Conservation (phyloP, 2,888 invertebrate genomes). For the Asteroscopus sphinx region DNA sequence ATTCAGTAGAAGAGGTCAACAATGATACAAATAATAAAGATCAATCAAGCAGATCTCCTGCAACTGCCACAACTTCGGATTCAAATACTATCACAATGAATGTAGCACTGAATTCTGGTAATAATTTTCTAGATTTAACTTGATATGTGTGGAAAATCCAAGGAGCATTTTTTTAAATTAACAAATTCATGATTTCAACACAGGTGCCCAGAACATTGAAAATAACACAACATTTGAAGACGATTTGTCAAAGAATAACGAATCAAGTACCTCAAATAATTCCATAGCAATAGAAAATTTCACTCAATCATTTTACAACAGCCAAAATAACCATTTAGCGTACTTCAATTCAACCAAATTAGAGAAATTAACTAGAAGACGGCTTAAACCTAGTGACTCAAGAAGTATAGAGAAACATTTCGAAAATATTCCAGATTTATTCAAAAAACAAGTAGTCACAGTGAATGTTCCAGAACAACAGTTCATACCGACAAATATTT, state of each 20-base stretch:
- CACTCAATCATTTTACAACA: not conserved
- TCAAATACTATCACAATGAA: not conserved
- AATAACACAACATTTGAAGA: not conserved
- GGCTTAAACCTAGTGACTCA: conserved; percentile 54
- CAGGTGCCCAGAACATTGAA: conserved; percentile 16
- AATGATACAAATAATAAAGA: not conserved
- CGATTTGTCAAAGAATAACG: not conserved
- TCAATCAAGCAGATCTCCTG: too few relatives aligned
- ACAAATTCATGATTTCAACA: not conserved
- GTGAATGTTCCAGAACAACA: conserved; percentile 71
- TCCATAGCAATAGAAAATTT: not conserved
- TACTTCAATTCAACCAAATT: conserved; percentile 57
- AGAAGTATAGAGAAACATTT: conserved; percentile 63
- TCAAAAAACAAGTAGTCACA: conserved; percentile 64
- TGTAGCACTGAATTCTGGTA: conserved; percentile 7
- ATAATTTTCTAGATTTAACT: not conserved
- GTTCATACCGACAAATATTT: conserved; percentile 74
- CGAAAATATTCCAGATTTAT: conserved; percentile 72
- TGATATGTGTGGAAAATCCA: not conserved
- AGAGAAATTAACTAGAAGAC: conserved; percentile 64
- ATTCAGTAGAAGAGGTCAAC: not conserved
- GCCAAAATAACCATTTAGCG: conserved; percentile 12
- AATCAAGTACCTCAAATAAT: not conserved
- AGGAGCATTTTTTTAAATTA: not conserved
- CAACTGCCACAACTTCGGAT: not conserved